Percentiles rank a stretch among this genome's conserved stretches.
These are phyloP conservation scores for Lasioglossum zephyrum DNA, from an alignment of 2,888 invertebrate genomes.

Conservation along the genomic window DNA sequence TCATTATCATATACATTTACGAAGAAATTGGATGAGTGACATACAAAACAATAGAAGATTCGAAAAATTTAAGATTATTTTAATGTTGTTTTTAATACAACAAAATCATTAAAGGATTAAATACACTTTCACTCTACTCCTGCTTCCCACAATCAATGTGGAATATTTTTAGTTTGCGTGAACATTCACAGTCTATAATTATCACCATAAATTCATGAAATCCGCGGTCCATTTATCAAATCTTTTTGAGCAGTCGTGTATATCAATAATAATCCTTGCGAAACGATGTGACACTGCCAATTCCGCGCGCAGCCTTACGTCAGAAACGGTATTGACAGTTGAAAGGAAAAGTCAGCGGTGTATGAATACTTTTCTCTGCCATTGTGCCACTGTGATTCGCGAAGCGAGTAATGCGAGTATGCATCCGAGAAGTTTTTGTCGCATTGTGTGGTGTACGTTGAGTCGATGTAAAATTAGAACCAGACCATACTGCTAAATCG, in stretches of 20 bases:
- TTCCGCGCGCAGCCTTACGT: background rate
- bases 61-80: no score
- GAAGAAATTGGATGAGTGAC: no score
- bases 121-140: no score
- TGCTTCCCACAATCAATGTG: no score
- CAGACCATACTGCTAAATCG: background rate
- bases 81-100: no score
- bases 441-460: background rate
- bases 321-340: background rate
- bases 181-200: no score
- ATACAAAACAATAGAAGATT: no score
- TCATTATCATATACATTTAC: no score
- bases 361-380: slow-evolving; percentile 1
- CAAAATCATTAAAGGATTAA: no score
- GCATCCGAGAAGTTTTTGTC: background rate
- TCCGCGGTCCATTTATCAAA: background rate
- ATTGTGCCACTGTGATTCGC: background rate
- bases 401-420: background rate
- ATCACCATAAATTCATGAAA: background rate
- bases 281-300: background rate
- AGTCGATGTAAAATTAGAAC: background rate
- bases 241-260: background rate
- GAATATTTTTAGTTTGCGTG: no score
- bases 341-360: slow-evolving; percentile 9
- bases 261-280: background rate